Percentiles rank a stretch among this genome's conserved stretches.
Evolutionary conservation across 2,888 invertebrate genomes (phyloP).

Genomic region (Rhingia rostrata): DNA sequence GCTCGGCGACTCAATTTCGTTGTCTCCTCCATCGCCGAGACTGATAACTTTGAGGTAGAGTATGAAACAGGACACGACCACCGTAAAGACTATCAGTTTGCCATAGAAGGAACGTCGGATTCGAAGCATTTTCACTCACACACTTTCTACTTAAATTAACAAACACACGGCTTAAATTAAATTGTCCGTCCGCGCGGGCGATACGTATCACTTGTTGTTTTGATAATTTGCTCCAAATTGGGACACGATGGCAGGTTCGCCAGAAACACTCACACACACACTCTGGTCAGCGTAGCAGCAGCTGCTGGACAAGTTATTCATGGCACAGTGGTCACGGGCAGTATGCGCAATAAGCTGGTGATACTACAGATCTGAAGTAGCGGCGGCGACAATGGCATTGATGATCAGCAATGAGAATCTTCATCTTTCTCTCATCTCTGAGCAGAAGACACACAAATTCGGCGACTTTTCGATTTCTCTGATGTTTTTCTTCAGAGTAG

Average conservation of each 20-base stretch:
- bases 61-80: constrained; percentile 80
- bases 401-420: constrained; percentile 44
- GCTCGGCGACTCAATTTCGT: constrained; percentile 19
- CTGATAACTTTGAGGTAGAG: constrained; percentile 80
- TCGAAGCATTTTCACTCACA: constrained; percentile 79
- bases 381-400: constrained; percentile 32
- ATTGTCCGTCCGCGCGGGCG: constrained; percentile 39
- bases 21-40: constrained; percentile 11
- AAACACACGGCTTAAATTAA: constrained; percentile 26
- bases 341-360: constrained; percentile 32
- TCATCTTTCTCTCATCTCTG: constrained; percentile 68
- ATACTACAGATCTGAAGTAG: constrained; percentile 41
- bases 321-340: constrained; percentile 63
- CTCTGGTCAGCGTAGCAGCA: constrained; percentile 28
- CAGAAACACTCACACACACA: constrained; percentile 42
- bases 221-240: constrained; percentile 55
- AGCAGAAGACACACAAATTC: constrained; percentile 14
- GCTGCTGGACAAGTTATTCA: constrained; percentile 53
- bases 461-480: constrained; percentile 51
- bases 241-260: constrained; percentile 47
- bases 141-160: constrained; percentile 53
- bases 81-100: constrained; percentile 80
- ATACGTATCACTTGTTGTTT: constrained; percentile 59
- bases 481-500: neutral
- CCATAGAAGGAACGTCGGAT: constrained; percentile 81